phyloP scores from a whole-genome alignment of 2,797 vertebrate genomes.

The Sebastes minor region DNA sequence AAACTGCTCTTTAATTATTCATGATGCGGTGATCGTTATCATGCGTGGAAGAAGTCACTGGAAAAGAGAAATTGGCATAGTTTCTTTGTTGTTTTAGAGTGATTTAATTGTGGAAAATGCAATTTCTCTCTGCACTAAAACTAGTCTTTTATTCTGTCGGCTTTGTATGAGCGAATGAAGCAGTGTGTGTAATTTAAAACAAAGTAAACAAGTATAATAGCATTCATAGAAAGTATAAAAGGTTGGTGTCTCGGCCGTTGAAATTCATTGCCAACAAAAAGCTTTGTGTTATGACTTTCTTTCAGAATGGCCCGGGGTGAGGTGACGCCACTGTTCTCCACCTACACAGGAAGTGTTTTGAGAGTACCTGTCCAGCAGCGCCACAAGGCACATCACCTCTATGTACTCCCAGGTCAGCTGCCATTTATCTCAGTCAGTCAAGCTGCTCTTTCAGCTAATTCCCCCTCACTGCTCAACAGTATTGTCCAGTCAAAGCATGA shows the following conservation, averaged over 20 bases:
- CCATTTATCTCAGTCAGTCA: constrained; percentile 72
- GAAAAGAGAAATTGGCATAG: constrained; percentile 36
- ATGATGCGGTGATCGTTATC: constrained; percentile 54
- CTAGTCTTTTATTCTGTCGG: background rate
- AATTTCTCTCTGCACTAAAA: background rate
- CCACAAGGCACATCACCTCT: constrained; percentile 68
- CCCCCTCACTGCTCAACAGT: constrained; percentile 32
- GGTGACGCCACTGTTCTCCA: background rate
- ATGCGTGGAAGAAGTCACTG: constrained; percentile 43
- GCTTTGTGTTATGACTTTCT: constrained; percentile 10
- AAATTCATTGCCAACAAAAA: constrained; percentile 29
- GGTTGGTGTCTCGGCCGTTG: background rate
- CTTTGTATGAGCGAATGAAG: background rate
- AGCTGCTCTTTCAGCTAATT: constrained; percentile 49
- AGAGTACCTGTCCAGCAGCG: constrained; percentile 58
- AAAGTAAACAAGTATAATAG: constrained; percentile 9
- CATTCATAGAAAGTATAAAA: background rate
- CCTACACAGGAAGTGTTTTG: constrained; percentile 64
- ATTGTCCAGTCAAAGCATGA: constrained; percentile 31
- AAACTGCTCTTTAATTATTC: constrained; percentile 60
- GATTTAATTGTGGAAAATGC: constrained; percentile 31
- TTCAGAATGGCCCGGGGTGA: constrained; percentile 3
- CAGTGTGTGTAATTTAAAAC: background rate
- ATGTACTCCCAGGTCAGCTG: constrained; percentile 47
- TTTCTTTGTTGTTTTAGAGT: constrained; percentile 23